These are phyloP conservation scores for Bembecia ichneumoniformis DNA, from an alignment of 2,888 invertebrate species.

Conservation along the genomic window DNA sequence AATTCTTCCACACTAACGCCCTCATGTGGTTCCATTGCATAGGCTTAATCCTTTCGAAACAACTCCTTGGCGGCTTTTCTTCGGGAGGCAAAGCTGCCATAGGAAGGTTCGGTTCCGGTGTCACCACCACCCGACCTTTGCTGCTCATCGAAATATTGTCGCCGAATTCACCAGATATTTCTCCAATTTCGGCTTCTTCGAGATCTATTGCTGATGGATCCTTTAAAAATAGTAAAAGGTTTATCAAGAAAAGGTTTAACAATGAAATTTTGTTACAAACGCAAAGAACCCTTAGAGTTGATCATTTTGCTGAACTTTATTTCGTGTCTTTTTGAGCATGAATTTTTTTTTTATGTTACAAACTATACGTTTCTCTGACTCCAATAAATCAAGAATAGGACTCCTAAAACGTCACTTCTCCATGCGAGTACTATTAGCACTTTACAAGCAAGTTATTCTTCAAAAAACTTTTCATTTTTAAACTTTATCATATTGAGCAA, in stretches of 20 bases:
- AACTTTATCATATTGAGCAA: no score
- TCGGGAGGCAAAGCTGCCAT: slow-evolving; percentile 80
- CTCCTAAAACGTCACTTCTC: no score
- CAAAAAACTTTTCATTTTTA: no score
- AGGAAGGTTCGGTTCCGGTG: slow-evolving; percentile 56
- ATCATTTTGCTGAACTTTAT: no score
- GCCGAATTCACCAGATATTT: slow-evolving; percentile 90
- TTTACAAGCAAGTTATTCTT: no score
- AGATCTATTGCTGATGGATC: slow-evolving; percentile 77
- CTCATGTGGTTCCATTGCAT: slow-evolving; percentile 81
- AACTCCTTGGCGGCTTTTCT: slow-evolving; percentile 69
- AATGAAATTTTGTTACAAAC: not conserved
- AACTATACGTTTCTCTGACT: no score
- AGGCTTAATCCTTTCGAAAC: slow-evolving; percentile 74
- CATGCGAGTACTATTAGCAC: no score
- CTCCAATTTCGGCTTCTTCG: slow-evolving; percentile 78
- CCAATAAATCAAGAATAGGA: no score
- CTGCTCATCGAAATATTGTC: slow-evolving; percentile 87
- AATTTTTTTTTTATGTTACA: no score
- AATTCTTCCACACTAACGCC: slow-evolving; percentile 90
- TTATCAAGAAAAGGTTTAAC: slow-evolving; percentile 1
- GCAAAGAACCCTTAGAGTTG: not conserved
- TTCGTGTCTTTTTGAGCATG: no score
- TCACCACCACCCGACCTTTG: slow-evolving; percentile 76
- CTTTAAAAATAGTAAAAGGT: slow-evolving; percentile 17